Evolutionary conservation across 1,140 invertebrate genomes (phyloP).

Genomic region (Babylonia areolata): DNA sequence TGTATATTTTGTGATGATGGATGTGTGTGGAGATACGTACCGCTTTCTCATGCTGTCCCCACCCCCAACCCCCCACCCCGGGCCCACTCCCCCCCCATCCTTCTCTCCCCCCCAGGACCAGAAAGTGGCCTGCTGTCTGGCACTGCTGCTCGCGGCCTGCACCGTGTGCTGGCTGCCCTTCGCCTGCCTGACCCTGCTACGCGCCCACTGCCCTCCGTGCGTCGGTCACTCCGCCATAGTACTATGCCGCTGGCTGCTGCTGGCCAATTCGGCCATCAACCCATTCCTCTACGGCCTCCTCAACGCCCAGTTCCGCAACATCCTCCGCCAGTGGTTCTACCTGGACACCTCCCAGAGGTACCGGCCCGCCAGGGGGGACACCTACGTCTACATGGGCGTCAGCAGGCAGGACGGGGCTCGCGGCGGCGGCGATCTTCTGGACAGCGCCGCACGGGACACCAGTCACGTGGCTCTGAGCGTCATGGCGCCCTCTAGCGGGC

Average conservation of each 20-base stretch:
- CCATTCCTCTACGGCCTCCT: slow-evolving; percentile 66
- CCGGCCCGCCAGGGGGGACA: slow-evolving; percentile 17
- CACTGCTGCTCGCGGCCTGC: slow-evolving; percentile 58
- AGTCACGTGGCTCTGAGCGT: slow-evolving; percentile 5
- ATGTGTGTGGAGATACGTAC: too few species aligned
- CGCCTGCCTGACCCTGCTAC: slow-evolving; percentile 41
- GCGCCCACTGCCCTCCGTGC: slow-evolving; percentile 46
- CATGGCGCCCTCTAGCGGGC: neutral
- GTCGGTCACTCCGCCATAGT: slow-evolving; percentile 46
- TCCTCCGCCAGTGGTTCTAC: slow-evolving; percentile 28
- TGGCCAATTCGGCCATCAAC: slow-evolving; percentile 60
- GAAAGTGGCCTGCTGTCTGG: slow-evolving; percentile 60
- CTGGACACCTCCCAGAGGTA: slow-evolving; percentile 11
- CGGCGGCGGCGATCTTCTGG: neutral
- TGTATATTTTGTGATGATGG: too few species aligned
- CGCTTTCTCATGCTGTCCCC: too few species aligned
- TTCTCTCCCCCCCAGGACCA: too few species aligned
- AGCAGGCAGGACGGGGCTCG: neutral
- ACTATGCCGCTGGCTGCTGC: slow-evolving; percentile 55
- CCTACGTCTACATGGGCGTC: slow-evolving; percentile 31
- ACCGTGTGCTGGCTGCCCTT: slow-evolving; percentile 64
- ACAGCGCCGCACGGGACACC: neutral
- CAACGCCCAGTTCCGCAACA: slow-evolving; percentile 48
- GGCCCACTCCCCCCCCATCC: slow-evolving; percentile 40
- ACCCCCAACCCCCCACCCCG: slow-evolving; percentile 42